Conservation (phyloP, 2,797 vertebrate genomes). For the Sebastolobus altivelis region DNA sequence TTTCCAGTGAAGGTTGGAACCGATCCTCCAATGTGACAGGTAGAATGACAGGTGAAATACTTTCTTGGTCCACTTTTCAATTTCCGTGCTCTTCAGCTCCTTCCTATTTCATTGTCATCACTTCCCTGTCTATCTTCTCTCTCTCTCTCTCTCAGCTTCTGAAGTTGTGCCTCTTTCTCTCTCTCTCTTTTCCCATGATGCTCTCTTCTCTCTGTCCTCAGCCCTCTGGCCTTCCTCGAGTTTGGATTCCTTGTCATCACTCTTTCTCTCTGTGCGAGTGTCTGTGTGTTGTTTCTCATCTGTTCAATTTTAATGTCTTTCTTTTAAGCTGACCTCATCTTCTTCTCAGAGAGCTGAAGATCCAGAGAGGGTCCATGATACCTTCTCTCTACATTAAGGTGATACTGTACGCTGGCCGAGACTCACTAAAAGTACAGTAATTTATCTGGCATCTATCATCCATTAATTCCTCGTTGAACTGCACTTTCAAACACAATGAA, state of each 20-base stretch:
- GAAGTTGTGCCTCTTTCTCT: constrained; percentile 10
- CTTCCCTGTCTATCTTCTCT: background rate
- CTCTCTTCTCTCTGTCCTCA: constrained; percentile 26
- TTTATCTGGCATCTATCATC: background rate
- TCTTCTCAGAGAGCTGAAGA: background rate
- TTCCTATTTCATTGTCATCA: constrained; percentile 20
- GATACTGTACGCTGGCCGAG: background rate
- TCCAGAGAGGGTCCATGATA: background rate
- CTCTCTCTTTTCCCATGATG: constrained; percentile 9
- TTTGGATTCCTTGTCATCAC: constrained; percentile 38
- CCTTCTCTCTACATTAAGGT: background rate
- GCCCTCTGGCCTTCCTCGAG: background rate
- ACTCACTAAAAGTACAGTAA: background rate
- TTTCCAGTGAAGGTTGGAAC: background rate
- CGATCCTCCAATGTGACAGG: constrained; percentile 10
- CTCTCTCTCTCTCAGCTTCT: constrained; percentile 2
- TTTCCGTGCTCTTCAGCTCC: constrained; percentile 14
- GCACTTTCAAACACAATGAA: background rate
- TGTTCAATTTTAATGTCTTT: constrained; percentile 31
- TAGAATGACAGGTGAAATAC: constrained; percentile 27
- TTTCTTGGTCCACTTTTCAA: background rate
- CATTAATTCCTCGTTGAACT: background rate
- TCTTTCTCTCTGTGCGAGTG: constrained; percentile 21
- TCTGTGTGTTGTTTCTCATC: background rate
- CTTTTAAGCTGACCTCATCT: background rate